These are phyloP conservation scores for Sebastolobus alascanus DNA, from an alignment of 2,797 vertebrate genomes.

Conservation along the genomic window DNA sequence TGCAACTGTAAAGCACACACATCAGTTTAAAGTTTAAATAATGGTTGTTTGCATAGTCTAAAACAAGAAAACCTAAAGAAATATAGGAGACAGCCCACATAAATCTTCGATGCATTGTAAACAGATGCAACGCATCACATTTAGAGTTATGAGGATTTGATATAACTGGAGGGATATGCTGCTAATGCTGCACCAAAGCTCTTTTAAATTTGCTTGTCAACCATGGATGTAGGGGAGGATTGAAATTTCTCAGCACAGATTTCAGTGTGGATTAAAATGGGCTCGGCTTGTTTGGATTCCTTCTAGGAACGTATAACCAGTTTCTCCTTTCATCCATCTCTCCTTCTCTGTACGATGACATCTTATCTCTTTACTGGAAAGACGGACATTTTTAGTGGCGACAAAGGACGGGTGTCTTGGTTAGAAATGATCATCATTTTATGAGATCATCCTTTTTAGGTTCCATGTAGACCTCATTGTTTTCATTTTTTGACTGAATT, in stretches of 20 bases:
- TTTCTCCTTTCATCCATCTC: conserved; percentile 14
- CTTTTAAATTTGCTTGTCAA: conserved; percentile 47
- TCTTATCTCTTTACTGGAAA: neutral
- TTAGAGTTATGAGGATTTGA: conserved; percentile 33
- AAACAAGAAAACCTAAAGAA: neutral
- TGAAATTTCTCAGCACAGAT: conserved; percentile 61
- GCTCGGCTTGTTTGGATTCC: conserved; percentile 43
- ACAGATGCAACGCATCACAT: conserved; percentile 5
- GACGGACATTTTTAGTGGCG: neutral
- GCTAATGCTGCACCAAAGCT: conserved; percentile 39
- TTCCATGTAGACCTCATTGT: neutral
- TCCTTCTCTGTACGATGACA: neutral
- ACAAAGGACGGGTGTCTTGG: neutral
- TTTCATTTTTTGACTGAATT: neutral
- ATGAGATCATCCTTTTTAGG: neutral
- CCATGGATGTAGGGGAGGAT: conserved; percentile 33
- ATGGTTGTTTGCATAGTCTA: neutral
- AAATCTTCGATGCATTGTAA: neutral
- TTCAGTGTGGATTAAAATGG: conserved; percentile 59
- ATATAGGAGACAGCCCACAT: neutral
- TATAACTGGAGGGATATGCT: conserved; percentile 1
- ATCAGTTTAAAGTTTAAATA: neutral
- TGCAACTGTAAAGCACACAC: neutral
- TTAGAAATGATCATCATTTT: neutral
- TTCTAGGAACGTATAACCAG: conserved; percentile 58